These are phyloP conservation scores for Hartigia nigra DNA, from an alignment of 2,888 invertebrate species.

Conservation along the genomic window DNA sequence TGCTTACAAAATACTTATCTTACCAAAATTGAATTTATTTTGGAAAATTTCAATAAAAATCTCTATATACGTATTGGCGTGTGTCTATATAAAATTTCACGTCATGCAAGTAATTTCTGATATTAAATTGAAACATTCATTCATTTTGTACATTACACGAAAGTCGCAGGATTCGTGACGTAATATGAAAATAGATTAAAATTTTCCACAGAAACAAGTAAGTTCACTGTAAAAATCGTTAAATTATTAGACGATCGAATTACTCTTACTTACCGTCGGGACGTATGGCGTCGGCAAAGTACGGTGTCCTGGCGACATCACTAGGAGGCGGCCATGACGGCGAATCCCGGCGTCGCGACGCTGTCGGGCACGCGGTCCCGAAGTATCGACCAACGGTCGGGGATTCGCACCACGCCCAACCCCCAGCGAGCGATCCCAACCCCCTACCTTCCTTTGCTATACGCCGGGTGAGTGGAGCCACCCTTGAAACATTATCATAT, in stretches of 20 bases:
- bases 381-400: constrained; percentile 62
- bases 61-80: too few relatives aligned
- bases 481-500: constrained; percentile 59
- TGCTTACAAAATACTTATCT: neutral
- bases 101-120: neutral
- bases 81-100: neutral
- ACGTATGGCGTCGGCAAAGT: neutral
- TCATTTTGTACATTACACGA: neutral
- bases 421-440: constrained; percentile 52
- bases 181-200: too few relatives aligned
- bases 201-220: too few relatives aligned
- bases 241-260: neutral
- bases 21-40: neutral
- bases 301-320: constrained; percentile 5
- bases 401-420: constrained; percentile 63
- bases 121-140: neutral
- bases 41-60: neutral
- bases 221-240: neutral
- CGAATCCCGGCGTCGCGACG: constrained; percentile 63
- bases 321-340: constrained; percentile 56
- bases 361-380: constrained; percentile 56
- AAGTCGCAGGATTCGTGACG: neutral
- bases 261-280: neutral
- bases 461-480: constrained; percentile 22
- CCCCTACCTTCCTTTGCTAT: constrained; percentile 37